Evolutionary conservation across 2,888 invertebrate species (phyloP), one percentile per base, ranked within the genome.

Genomic region (Cheilosia scutellata): DNA sequence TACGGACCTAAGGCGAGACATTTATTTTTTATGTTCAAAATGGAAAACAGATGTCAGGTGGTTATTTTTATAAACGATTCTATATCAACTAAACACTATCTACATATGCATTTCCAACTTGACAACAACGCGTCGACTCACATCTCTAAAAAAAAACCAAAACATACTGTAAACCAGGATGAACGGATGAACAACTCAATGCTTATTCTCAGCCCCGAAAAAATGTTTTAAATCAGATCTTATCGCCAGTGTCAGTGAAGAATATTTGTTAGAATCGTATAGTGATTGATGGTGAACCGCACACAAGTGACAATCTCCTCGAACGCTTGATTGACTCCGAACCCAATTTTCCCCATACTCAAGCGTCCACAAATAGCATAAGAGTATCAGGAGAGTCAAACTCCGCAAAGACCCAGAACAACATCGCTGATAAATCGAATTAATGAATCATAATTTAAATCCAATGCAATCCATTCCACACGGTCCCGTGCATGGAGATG

Each of bases 381-480:
- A 62, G 11, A 20, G 20, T 20, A 20, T 20, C 40, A 60, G 33
- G 20, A 20, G 20, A 20, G 20, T 20, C 51, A 63, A 47, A 55
- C 31, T 31, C 63, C 16, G 44, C 13, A 6, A 27, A n/a, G 57
- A 47, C 58, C 75, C 86, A 63, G 66, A 82, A 71, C 72, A 82
- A 82, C 76, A 86, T 72, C 62, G 76, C 66, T 77, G 82, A 86
- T 86, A 86, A 86, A 86, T 86, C 82, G 86, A 82, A 86, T 82
- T 86, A 86, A 86, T 86, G 86, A 86, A 77, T 86, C 86, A 86
- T 86, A 82, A 82, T 86, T 86, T 86, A 82, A 86, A 86, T 86
- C 71, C 82, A 72, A 71, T 82, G 80, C 76, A 86, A 76, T 79
- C 60, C 76, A 71, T 66, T 57, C 20, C 20, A 47, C 63, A 70